Evolutionary conservation across 2,797 vertebrate species (phyloP), one percentile per base, ranked within the genome.

Genomic region (Notoglanidium macrostoma): DNA sequence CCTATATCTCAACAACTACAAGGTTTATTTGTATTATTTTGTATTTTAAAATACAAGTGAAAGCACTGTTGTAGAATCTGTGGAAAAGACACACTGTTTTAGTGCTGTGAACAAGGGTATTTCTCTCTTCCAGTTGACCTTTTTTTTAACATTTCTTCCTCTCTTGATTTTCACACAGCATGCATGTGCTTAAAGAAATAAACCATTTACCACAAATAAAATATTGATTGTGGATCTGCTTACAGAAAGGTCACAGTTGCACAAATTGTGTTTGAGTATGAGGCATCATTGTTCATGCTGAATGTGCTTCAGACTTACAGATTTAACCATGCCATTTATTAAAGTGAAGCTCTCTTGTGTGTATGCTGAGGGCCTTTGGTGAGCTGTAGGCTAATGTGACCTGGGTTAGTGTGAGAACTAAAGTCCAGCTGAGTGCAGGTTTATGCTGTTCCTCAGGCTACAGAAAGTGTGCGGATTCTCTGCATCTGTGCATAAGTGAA

Each of bases 351-450:
- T 85, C 54, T 70, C 19, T 86, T 23, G 40, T 85, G 78, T 77
- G 35, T 57, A 54, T 59, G 44, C 49, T 76, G 54, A 49, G 11
- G 19, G 21, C 29, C 78, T 10, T 40, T 70, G 68, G 10, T 87
- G 57, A 80, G 84, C 79, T 86, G 76, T 54, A 26, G 87, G 85
- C 17, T 26, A 83, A 84, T 49, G 61, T 85, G 78, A 54, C 32
- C 70, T 49, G 40, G 32, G 55, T 12, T 76, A 78, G 83, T 70
- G 61, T 87, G 63, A 49, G 85, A 87, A 87, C 65, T 84, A 14
- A 82, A 82, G n/a, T 77, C 35, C 82, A 61, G 83, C 85, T 84
- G 73, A 85, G 68, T 84, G 72, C 63, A 85, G 81, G 54, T 84
- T 63, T 44, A 4, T 8, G 1, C 46, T 77, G 72, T 46, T 89